Evolutionary conservation across 1,140 invertebrate genomes (phyloP), one percentile per base, ranked within the genome.

Genomic region (Macrobrachium rosenbergii): DNA sequence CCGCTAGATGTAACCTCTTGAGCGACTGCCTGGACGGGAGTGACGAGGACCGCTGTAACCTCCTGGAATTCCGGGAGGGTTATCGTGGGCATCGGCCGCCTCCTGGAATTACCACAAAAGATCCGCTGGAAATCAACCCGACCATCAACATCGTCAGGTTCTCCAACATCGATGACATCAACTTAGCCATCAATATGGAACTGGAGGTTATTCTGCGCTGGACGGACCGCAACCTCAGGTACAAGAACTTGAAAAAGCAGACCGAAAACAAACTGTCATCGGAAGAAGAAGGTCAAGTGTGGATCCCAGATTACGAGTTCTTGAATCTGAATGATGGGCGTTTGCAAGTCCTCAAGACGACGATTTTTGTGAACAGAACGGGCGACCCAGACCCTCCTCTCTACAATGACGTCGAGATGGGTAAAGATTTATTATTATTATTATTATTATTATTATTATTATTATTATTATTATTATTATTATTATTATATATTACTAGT

Each of bases 11-110:
- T 91, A 92, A 94, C 90, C 91, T 92, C 11, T 88, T 92, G 59
- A 91, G 92, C 63, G 93, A 94, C 84, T 94, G 94, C 89, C 88
- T 91, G n/a, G 94, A 94, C 89, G 90, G 90, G 5, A 91, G 92
- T 11, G 93, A 93, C 88, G 89, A 90, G 63, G 77, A 72, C 17
- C 28, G 73, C 37, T 90, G 88, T 67, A 95, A 77, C 69, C 82
- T 83, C 43, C 28, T 83, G 69, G 82, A 76, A 19, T 75, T 83
- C 23, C 67, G 28, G 23, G 72, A 76, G 14, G 82, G 82, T 37
- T 83, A 83, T 52, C 52, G 45, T 14, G 21, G 72, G 2, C 60
- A 83, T 43, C 82, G 72, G 3, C 82, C 82, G 11, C 82, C 82
- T 45, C 69, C 82, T 7, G 82, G 82, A 43, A 59, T 83, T 23